Conservation (phyloP, 1,140 invertebrate genomes). For the Globodera ellingtonae region DNA sequence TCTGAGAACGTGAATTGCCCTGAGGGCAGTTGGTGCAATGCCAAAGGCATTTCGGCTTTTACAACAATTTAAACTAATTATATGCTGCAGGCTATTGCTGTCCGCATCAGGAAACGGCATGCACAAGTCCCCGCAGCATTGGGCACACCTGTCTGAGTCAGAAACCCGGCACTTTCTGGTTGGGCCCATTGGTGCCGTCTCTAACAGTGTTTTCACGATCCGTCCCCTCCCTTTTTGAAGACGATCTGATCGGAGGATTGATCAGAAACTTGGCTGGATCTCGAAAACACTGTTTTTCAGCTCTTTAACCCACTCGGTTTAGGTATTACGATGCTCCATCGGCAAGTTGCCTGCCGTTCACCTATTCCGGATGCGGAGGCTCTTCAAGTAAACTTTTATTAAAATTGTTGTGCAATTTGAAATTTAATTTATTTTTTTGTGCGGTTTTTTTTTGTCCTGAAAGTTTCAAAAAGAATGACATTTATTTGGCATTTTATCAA, state of each 20-base stretch:
- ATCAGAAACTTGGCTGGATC: no score
- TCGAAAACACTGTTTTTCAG: no score
- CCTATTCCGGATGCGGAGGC: constrained; percentile 66
- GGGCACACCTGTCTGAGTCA: constrained; percentile 60
- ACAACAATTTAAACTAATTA: background rate
- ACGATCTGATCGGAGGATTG: no score
- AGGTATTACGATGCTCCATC: constrained; percentile 62
- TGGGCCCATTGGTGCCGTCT: background rate
- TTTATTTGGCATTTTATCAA: no score
- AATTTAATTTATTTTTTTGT: background rate
- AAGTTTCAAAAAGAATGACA: no score
- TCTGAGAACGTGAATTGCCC: constrained; percentile 53
- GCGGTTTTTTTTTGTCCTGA: background rate
- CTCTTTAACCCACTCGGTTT: background rate
- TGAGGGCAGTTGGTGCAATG: constrained; percentile 49
- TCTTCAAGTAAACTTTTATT: constrained; percentile 40
- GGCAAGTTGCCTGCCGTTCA: constrained; percentile 65
- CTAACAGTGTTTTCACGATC: no score
- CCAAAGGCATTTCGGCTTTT: constrained; percentile 31
- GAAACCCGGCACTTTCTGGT: constrained; percentile 64
- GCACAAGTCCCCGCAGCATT: constrained; percentile 48
- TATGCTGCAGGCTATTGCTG: constrained; percentile 53
- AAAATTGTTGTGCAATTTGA: background rate
- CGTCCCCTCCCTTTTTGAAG: no score
- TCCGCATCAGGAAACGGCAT: constrained; percentile 57